A percentile compares a stretch with the other conserved stretches of the same genome.
phyloP scores from a whole-genome alignment of 2,888 invertebrate species.

The Oxystoma pomonae region DNA sequence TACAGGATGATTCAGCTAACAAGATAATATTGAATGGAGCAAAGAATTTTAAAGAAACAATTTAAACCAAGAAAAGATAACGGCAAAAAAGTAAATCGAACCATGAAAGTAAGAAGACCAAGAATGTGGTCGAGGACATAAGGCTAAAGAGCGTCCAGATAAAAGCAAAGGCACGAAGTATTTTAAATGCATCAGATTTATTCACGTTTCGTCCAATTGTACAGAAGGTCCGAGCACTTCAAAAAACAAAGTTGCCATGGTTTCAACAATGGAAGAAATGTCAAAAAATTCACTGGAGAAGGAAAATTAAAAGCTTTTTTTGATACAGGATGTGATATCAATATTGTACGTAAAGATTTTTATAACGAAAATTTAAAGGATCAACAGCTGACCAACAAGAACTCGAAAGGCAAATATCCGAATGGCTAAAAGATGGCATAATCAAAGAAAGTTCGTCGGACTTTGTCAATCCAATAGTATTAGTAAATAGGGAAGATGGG shows the following conservation, averaged over 20 bases:
- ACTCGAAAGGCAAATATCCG: slow-evolving; percentile 20
- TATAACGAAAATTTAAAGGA: not conserved
- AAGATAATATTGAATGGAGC: slow-evolving; percentile 25
- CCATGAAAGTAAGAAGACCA: not conserved
- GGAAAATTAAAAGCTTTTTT: not conserved
- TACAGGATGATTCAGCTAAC: slow-evolving; percentile 22
- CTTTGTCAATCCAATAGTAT: slow-evolving; percentile 22
- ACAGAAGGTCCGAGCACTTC: slow-evolving; percentile 7
- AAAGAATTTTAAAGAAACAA: slow-evolving; percentile 15
- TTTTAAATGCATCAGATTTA: slow-evolving; percentile 18
- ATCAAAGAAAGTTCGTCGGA: slow-evolving; percentile 17
- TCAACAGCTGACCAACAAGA: not conserved
- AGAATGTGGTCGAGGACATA: slow-evolving; percentile 19
- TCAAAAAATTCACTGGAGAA: slow-evolving; percentile 3
- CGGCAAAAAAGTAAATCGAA: not conserved
- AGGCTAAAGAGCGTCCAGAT: slow-evolving; percentile 10
- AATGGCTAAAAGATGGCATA: slow-evolving; percentile 22
- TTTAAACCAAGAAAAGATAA: not conserved
- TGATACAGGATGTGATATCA: not conserved
- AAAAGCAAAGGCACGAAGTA: slow-evolving; percentile 23
- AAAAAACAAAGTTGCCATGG: not conserved
- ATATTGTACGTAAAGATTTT: not conserved
- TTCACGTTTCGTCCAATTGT: slow-evolving; percentile 16
- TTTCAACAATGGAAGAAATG: not conserved
- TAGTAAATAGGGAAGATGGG: no score